These are phyloP conservation scores for Lutraria lutraria DNA, from an alignment of 2,888 invertebrate genomes.

Conservation along the genomic window DNA sequence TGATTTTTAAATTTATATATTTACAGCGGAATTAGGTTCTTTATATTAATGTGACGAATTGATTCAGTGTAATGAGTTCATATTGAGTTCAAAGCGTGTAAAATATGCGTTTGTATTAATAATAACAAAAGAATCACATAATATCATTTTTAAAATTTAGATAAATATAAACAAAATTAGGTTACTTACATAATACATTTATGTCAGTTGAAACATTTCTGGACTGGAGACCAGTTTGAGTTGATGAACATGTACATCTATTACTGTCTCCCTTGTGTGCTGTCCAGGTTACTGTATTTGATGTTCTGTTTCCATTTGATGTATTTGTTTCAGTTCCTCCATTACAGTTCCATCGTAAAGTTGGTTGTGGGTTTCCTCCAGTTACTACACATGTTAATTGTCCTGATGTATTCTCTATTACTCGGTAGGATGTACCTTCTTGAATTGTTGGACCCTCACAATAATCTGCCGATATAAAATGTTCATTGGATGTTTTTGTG, in stretches of 20 bases:
- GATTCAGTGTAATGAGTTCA: too few relatives aligned
- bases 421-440: neutral
- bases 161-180: too few relatives aligned
- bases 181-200: slow-evolving; percentile 21
- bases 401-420: slow-evolving; percentile 11
- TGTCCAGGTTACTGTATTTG: slow-evolving; percentile 13
- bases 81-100: too few relatives aligned
- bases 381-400: slow-evolving; percentile 11
- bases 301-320: neutral
- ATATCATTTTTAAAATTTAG: too few relatives aligned
- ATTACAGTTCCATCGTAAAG: slow-evolving; percentile 22
- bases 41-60: too few relatives aligned
- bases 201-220: neutral
- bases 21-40: too few relatives aligned
- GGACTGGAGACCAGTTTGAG: neutral
- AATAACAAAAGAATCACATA: too few relatives aligned
- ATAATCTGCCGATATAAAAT: neutral
- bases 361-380: slow-evolving; percentile 30
- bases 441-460: neutral
- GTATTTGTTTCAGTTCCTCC: neutral
- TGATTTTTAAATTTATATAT: too few relatives aligned
- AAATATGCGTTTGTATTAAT: too few relatives aligned
- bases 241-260: neutral
- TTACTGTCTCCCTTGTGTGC: neutral
- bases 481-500: too few relatives aligned